phyloP scores from a whole-genome alignment of 1,140 invertebrate species.

The Brachionus calyciflorus region DNA sequence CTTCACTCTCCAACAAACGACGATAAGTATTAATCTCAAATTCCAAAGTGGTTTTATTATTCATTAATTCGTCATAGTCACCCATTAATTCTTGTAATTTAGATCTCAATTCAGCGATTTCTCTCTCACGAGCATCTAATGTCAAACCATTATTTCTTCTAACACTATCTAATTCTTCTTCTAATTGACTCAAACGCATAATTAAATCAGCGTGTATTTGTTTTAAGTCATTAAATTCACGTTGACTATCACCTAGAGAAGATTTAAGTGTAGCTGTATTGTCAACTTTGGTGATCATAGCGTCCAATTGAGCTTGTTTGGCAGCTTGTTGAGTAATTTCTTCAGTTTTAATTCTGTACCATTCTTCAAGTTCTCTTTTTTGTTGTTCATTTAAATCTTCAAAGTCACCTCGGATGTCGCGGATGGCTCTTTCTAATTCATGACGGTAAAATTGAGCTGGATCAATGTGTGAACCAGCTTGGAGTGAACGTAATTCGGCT shows the following conservation, averaged over 20 bases:
- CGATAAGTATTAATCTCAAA: constrained; percentile 59
- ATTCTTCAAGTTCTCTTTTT: constrained; percentile 47
- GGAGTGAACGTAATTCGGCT: constrained; percentile 1
- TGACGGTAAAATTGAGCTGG: constrained; percentile 47
- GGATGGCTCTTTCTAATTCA: constrained; percentile 45
- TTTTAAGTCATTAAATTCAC: constrained; percentile 31
- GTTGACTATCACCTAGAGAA: background rate
- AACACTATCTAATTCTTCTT: constrained; percentile 35
- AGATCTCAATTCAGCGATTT: constrained; percentile 55
- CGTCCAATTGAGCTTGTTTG: background rate
- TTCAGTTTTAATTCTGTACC: constrained; percentile 41
- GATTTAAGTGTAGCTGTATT: background rate
- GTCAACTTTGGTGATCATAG: background rate
- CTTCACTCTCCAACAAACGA: constrained; percentile 57
- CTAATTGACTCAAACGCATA: background rate
- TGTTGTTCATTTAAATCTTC: constrained; percentile 27
- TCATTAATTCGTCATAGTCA: constrained; percentile 60
- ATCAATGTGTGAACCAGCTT: constrained; percentile 8
- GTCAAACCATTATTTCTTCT: constrained; percentile 52
- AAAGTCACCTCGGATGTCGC: constrained; percentile 46
- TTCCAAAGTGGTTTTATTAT: constrained; percentile 59
- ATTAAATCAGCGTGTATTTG: background rate
- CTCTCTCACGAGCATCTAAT: constrained; percentile 54
- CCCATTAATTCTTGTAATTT: constrained; percentile 59
- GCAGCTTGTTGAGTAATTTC: constrained; percentile 32